phyloP scores from a whole-genome alignment of 2,888 invertebrate genomes.

The Zele albiditarsus region DNA sequence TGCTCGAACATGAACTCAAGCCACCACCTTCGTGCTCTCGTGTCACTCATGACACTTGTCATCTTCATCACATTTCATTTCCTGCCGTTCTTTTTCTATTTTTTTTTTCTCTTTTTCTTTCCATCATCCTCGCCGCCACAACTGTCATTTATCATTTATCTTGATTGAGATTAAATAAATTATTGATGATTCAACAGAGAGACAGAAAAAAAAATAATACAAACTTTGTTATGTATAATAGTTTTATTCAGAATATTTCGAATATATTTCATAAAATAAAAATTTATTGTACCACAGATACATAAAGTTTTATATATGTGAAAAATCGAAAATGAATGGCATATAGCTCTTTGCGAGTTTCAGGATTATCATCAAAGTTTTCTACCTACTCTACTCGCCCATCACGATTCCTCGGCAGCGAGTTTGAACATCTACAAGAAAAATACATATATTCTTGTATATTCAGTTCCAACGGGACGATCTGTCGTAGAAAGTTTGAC shows the following conservation, averaged over 20 bases:
- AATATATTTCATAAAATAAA: neutral
- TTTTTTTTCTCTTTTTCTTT: constrained; percentile 2
- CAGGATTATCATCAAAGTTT: constrained; percentile 28
- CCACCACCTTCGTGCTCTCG: constrained; percentile 21
- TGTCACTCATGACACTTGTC: constrained; percentile 26
- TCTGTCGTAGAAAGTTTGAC: constrained; percentile 49
- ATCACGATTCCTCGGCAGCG: constrained; percentile 22
- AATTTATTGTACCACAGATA: constrained; percentile 1
- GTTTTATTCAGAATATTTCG: neutral
- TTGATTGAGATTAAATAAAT: neutral
- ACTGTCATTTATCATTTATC: neutral
- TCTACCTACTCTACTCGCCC: neutral
- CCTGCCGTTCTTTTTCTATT: constrained; percentile 1
- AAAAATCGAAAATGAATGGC: constrained; percentile 14
- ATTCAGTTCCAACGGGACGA: constrained; percentile 51
- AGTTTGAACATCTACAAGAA: constrained; percentile 33
- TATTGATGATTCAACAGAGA: neutral
- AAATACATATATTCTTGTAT: constrained; percentile 42
- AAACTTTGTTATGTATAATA: neutral
- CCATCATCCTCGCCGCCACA: neutral
- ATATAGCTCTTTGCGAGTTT: constrained; percentile 15
- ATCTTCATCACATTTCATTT: constrained; percentile 22
- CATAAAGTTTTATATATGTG: constrained; percentile 9
- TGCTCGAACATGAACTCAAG: constrained; percentile 39
- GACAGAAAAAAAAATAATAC: neutral